Conservation (phyloP, 2,113 vertebrate species). For the Lepus americanus region DNA sequence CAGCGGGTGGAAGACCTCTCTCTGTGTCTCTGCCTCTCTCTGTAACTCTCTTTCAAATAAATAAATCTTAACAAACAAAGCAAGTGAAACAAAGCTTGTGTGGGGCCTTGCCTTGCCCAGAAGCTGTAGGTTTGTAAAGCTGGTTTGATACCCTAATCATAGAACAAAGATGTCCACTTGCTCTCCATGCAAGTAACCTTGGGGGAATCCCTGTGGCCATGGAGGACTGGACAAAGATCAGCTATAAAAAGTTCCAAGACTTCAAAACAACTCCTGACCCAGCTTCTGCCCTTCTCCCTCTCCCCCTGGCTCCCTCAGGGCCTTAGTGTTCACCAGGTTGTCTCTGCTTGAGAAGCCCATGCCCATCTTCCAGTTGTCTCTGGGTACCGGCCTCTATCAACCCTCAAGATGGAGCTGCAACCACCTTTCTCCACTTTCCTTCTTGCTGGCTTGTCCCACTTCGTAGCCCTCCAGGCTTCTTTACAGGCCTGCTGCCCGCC, state of each 20-base stretch:
- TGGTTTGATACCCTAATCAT: constrained; percentile 38
- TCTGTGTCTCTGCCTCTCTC: too few species aligned
- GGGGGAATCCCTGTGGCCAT: background rate
- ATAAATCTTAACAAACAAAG: background rate
- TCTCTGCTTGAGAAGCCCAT: background rate
- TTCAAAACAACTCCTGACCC: constrained; percentile 1
- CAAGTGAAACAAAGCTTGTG: background rate
- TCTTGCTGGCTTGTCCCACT: background rate
- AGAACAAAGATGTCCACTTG: constrained; percentile 58
- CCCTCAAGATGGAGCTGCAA: background rate
- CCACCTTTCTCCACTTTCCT: background rate
- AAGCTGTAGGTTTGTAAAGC: background rate
- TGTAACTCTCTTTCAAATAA: too few species aligned
- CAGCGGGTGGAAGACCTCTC: too few species aligned
- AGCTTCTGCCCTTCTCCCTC: background rate
- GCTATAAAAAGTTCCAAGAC: constrained; percentile 6
- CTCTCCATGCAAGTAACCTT: constrained; percentile 56
- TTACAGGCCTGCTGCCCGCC: background rate
- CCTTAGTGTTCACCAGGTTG: background rate
- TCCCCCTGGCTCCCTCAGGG: background rate
- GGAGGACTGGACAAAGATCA: constrained; percentile 18
- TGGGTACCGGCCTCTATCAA: background rate
- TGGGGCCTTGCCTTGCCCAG: background rate
- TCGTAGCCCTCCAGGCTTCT: background rate
- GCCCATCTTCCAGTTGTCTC: background rate